Conservation (phyloP, 2,888 invertebrate genomes). For the Machimus atricapillus region DNA sequence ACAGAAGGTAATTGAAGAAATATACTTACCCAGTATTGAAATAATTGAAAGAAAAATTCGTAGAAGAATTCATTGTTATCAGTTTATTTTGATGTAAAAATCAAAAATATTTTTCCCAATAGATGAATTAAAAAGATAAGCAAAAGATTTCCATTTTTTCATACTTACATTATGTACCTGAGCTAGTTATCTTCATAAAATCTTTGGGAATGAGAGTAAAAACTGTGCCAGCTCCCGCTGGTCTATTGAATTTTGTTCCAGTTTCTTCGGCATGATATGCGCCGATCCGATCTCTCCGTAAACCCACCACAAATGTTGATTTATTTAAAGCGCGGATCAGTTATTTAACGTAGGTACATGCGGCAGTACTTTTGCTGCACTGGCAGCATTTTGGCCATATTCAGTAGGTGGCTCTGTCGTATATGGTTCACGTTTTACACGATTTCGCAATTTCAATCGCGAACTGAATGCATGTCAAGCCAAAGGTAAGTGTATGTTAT, state of each 20-base stretch:
- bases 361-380: neutral
- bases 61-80: too few relatives aligned
- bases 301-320: neutral
- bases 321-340: neutral
- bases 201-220: neutral
- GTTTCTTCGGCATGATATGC: neutral
- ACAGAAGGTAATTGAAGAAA: too few relatives aligned
- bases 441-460: slow-evolving; percentile 13
- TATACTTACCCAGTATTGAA: too few relatives aligned
- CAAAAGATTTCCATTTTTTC: neutral
- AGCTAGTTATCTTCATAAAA: neutral
- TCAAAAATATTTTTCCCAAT: too few relatives aligned
- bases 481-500: neutral
- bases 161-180: neutral
- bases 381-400: slow-evolving; percentile 9
- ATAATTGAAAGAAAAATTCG: too few relatives aligned
- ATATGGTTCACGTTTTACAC: slow-evolving; percentile 16
- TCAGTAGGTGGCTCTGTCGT: slow-evolving; percentile 7
- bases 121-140: too few relatives aligned
- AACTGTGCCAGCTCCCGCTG: neutral
- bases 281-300: neutral
- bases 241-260: neutral
- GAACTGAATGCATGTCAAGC: neutral
- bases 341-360: neutral
- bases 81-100: too few relatives aligned